Evolutionary conservation across 2,888 invertebrate genomes (phyloP).

Genomic region (Ormyrus nitidulus): DNA sequence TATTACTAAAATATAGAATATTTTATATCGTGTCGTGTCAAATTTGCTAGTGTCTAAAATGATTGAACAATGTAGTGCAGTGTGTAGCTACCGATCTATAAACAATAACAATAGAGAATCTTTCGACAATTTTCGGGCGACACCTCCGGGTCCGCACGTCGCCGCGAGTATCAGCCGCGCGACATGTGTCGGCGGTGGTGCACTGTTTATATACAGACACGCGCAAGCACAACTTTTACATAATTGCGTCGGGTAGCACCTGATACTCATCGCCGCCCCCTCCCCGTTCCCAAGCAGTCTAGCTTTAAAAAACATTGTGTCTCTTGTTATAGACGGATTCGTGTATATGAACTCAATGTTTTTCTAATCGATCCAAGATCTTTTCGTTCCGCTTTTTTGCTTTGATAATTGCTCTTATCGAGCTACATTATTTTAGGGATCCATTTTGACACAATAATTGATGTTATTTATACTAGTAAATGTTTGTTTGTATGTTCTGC

Average conservation of each 20-base stretch:
- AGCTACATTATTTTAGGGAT: not conserved
- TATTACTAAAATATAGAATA: too few species aligned
- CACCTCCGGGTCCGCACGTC: too few species aligned
- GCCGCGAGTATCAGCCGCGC: not conserved
- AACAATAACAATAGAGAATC: too few species aligned
- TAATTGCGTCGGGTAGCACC: conserved; percentile 10
- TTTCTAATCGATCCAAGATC: conserved; percentile 24
- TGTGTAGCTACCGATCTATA: too few species aligned
- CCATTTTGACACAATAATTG: not conserved
- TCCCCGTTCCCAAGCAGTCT: conserved; percentile 20
- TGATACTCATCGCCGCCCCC: conserved; percentile 14
- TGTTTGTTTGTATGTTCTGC: too few species aligned
- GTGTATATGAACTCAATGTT: not conserved
- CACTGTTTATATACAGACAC: too few species aligned
- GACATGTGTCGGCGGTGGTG: conserved; percentile 17
- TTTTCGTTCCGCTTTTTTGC: conserved; percentile 13
- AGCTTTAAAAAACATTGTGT: conserved; percentile 20
- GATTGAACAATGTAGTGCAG: too few species aligned
- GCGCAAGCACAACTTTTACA: not conserved
- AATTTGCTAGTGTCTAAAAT: too few species aligned
- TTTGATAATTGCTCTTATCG: conserved; percentile 31
- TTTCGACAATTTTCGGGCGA: too few species aligned
- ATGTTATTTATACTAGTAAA: too few species aligned
- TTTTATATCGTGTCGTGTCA: too few species aligned
- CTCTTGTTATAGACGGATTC: not conserved